phyloP scores from a whole-genome alignment of 1,140 invertebrate genomes.

The Hycleus cichorii region DNA sequence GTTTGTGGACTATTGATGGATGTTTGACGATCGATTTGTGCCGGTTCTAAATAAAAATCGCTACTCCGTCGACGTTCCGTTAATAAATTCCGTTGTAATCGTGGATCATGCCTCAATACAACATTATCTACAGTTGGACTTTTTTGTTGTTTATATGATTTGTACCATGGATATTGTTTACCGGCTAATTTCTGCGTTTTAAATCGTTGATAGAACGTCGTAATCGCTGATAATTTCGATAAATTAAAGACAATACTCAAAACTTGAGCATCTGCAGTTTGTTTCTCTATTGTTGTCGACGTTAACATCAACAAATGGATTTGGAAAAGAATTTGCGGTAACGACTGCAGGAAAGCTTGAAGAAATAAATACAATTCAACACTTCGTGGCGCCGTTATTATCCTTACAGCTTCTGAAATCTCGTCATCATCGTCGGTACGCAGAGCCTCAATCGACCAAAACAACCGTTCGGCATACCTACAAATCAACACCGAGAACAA shows the following conservation, averaged over 20 bases:
- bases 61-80: slow-evolving; percentile 28
- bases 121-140: neutral
- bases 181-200: slow-evolving; percentile 67
- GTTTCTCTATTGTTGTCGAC: slow-evolving; percentile 31
- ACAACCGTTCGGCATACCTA: slow-evolving; percentile 59
- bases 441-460: slow-evolving; percentile 62
- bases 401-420: slow-evolving; percentile 49
- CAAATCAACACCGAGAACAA: slow-evolving; percentile 3
- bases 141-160: slow-evolving; percentile 24
- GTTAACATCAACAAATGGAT: slow-evolving; percentile 49
- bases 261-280: slow-evolving; percentile 51
- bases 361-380: slow-evolving; percentile 65
- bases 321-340: slow-evolving; percentile 61
- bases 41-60: slow-evolving; percentile 31
- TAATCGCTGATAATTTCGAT: slow-evolving; percentile 57
- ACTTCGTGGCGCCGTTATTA: slow-evolving; percentile 51
- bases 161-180: slow-evolving; percentile 62
- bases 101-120: neutral
- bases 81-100: neutral
- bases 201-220: slow-evolving; percentile 63
- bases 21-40: neutral
- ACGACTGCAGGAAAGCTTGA: slow-evolving; percentile 66
- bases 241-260: slow-evolving; percentile 57
- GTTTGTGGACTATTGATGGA: neutral
- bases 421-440: slow-evolving; percentile 47